Percentiles rank a stretch among this genome's conserved stretches.
These are phyloP conservation scores for Blennius ocellaris DNA, from an alignment of 2,113 vertebrate genomes.

Conservation along the genomic window DNA sequence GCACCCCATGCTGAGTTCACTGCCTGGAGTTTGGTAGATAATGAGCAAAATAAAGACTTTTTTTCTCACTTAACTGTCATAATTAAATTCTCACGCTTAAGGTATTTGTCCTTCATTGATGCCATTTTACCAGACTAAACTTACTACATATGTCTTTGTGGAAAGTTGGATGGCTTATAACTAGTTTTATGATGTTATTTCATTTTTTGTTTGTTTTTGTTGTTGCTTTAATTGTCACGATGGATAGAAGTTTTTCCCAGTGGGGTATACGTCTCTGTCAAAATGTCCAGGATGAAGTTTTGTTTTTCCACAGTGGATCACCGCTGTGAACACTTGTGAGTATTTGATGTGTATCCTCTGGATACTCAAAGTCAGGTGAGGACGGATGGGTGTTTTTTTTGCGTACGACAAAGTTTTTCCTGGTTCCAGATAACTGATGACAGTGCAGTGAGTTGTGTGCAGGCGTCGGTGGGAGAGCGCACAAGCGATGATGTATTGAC, in stretches of 20 bases:
- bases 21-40: constrained; percentile 8
- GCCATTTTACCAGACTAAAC: constrained; percentile 13
- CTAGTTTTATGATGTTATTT: too few relatives aligned
- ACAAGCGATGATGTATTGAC: constrained; percentile 39
- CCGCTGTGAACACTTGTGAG: too few relatives aligned
- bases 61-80: constrained; percentile 7
- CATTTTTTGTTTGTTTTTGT: too few relatives aligned
- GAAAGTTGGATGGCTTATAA: neutral
- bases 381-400: constrained; percentile 45
- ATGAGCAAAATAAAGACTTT: constrained; percentile 37
- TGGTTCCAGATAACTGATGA: constrained; percentile 5
- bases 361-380: constrained; percentile 15
- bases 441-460: neutral
- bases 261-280: constrained; percentile 25
- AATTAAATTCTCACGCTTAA: constrained; percentile 1
- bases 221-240: neutral
- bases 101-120: constrained; percentile 11
- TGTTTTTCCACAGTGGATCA: neutral
- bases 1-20: neutral
- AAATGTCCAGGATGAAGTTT: constrained; percentile 3
- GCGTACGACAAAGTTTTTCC: constrained; percentile 25
- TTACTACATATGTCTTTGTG: neutral
- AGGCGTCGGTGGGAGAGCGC: constrained; percentile 6
- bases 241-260: constrained; percentile 1
- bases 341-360: constrained; percentile 19